Evolutionary conservation across 2,888 invertebrate species (phyloP).

Genomic region (Choristoneura rosaceana): DNA sequence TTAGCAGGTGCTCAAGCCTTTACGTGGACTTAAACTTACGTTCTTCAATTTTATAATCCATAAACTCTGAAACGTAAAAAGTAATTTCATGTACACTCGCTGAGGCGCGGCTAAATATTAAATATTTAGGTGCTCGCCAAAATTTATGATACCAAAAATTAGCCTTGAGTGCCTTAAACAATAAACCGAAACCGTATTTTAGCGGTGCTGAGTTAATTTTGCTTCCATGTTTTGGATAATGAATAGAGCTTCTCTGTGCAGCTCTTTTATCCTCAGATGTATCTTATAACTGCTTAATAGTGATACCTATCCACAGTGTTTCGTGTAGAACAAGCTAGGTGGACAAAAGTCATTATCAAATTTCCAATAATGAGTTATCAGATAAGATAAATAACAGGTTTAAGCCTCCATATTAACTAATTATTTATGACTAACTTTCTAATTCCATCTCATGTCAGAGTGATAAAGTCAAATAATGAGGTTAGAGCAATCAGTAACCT

Average conservation of each 20-base stretch:
- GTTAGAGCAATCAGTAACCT: too few relatives aligned
- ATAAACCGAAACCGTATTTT: conserved; percentile 26
- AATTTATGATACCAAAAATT: conserved; percentile 33
- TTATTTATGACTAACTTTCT: too few relatives aligned
- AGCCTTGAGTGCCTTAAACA: conserved; percentile 36
- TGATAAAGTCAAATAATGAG: too few relatives aligned
- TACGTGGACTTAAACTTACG: conserved; percentile 7
- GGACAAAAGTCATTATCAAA: too few relatives aligned
- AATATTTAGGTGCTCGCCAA: conserved; percentile 26
- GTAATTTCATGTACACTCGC: conserved; percentile 20
- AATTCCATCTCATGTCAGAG: too few relatives aligned
- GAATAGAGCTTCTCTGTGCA: neutral
- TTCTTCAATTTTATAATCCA: conserved; percentile 22
- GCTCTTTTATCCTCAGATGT: conserved; percentile 1
- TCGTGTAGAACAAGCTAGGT: too few relatives aligned
- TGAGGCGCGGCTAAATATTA: conserved; percentile 31
- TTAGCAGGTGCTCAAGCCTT: conserved; percentile 6
- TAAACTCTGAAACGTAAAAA: conserved; percentile 22
- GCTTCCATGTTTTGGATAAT: conserved; percentile 30
- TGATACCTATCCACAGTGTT: too few relatives aligned
- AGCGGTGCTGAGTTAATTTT: conserved; percentile 26
- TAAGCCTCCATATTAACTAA: too few relatives aligned
- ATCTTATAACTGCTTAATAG: neutral
- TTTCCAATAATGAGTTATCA: too few relatives aligned
- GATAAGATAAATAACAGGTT: too few relatives aligned